These are phyloP conservation scores for Philotrypesis tridentata DNA, from an alignment of 1,140 invertebrate genomes.

Conservation along the genomic window DNA sequence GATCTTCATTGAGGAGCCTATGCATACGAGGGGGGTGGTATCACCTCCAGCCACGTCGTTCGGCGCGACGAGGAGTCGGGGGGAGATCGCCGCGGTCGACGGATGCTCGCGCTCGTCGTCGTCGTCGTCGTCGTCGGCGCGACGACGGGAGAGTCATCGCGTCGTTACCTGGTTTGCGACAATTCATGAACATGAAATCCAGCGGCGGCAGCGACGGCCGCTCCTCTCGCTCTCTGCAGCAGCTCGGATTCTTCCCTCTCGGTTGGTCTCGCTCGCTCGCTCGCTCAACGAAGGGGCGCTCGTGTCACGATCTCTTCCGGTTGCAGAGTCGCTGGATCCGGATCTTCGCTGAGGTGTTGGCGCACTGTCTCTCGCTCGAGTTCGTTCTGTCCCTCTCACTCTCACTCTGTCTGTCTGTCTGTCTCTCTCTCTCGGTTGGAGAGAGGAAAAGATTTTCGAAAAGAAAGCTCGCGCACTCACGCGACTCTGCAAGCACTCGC, in stretches of 20 bases:
- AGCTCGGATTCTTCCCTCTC: neutral
- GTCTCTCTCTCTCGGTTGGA: neutral
- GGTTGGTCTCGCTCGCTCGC: neutral
- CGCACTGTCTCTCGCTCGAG: no score
- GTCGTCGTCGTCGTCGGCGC: no score
- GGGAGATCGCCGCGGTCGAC: slow-evolving; percentile 38
- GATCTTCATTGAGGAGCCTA: no score
- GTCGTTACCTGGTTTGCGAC: slow-evolving; percentile 69
- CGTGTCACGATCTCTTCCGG: neutral
- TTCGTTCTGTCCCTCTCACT: no score
- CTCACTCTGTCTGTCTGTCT: neutral
- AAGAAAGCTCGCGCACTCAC: no score
- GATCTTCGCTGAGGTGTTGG: neutral
- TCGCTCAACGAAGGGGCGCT: no score
- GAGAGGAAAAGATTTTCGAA: no score
- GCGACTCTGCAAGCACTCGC: no score
- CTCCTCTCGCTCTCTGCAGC: neutral
- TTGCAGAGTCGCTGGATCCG: no score
- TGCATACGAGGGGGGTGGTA: no score
- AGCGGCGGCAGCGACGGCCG: slow-evolving; percentile 42
- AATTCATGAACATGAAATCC: slow-evolving; percentile 70
- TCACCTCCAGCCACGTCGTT: neutral
- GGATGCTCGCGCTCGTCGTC: no score
- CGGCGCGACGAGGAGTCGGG: neutral
- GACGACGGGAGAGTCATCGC: no score